Evolutionary conservation across 1,140 invertebrate genomes (phyloP).

Genomic region (Branchinecta lynchi): DNA sequence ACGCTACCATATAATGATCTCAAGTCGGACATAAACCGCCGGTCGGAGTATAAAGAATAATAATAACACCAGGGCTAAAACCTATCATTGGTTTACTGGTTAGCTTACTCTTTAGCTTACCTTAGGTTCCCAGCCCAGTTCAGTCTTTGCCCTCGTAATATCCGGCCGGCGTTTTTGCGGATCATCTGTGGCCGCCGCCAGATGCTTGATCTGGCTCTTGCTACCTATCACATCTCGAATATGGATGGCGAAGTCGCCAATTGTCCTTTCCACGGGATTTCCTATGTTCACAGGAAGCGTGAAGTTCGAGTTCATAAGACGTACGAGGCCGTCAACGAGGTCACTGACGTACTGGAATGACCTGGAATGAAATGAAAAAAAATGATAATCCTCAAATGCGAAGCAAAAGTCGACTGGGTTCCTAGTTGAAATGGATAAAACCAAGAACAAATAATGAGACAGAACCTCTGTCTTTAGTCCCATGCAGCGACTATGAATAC

Average conservation of each 20-base stretch:
- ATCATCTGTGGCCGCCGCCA: constrained; percentile 80
- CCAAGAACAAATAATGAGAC: too few relatives aligned
- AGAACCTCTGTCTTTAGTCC: too few relatives aligned
- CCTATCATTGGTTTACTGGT: too few relatives aligned
- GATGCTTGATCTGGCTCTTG: constrained; percentile 61
- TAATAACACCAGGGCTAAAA: too few relatives aligned
- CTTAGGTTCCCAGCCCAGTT: constrained; percentile 87
- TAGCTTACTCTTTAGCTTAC: too few relatives aligned
- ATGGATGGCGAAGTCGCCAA: constrained; percentile 85
- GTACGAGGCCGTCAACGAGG: constrained; percentile 83
- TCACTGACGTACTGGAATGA: constrained; percentile 98
- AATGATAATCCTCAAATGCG: neutral
- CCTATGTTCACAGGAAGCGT: constrained; percentile 88
- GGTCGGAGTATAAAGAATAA: too few relatives aligned
- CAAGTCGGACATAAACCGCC: too few relatives aligned
- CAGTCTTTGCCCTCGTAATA: constrained; percentile 68
- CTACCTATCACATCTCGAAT: constrained; percentile 76
- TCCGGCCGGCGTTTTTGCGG: constrained; percentile 85
- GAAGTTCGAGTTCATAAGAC: constrained; percentile 87
- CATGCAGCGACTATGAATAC: too few relatives aligned
- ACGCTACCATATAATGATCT: too few relatives aligned
- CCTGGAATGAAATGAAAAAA: constrained; percentile 30
- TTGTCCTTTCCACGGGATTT: constrained; percentile 94
- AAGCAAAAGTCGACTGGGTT: too few relatives aligned
- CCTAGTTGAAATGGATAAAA: too few relatives aligned